Conservation (phyloP, 1,140 invertebrate genomes). For the Temnothorax nylanderi region DNA sequence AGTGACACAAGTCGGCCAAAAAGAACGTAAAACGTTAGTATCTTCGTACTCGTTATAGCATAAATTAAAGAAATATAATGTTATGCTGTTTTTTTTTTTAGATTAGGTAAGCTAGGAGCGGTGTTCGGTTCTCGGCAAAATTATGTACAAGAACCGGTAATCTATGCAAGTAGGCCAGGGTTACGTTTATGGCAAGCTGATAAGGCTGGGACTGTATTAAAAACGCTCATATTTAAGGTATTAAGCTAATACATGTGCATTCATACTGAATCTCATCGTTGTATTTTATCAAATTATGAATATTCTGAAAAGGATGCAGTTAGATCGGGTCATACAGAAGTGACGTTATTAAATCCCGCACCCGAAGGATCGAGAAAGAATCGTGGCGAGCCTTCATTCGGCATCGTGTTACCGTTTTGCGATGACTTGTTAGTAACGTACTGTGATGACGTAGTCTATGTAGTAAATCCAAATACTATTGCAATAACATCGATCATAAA, state of each 20-base stretch:
- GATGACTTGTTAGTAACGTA: constrained; percentile 91
- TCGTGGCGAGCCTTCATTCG: constrained; percentile 88
- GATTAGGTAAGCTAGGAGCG: constrained; percentile 89
- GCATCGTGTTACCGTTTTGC: constrained; percentile 89
- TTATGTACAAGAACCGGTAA: constrained; percentile 86
- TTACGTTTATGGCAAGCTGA: constrained; percentile 93
- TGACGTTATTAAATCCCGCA: constrained; percentile 89
- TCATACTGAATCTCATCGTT: background rate
- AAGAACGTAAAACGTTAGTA: constrained; percentile 93
- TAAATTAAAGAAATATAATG: constrained; percentile 1
- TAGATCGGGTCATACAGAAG: constrained; percentile 87
- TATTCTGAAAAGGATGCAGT: constrained; percentile 86
- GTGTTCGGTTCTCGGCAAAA: constrained; percentile 86
- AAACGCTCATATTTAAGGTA: constrained; percentile 94
- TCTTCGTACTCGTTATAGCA: constrained; percentile 71
- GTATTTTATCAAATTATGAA: constrained; percentile 16
- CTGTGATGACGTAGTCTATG: constrained; percentile 89
- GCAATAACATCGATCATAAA: constrained; percentile 84
- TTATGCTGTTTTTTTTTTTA: constrained; percentile 79
- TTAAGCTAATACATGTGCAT: constrained; percentile 39
- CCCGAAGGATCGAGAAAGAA: constrained; percentile 85
- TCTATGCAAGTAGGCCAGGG: constrained; percentile 92
- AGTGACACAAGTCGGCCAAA: constrained; percentile 93
- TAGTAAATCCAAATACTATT: constrained; percentile 90
- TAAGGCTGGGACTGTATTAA: constrained; percentile 90